Conservation (phyloP, 1,140 invertebrate species). For the Onthophagus taurus region DNA sequence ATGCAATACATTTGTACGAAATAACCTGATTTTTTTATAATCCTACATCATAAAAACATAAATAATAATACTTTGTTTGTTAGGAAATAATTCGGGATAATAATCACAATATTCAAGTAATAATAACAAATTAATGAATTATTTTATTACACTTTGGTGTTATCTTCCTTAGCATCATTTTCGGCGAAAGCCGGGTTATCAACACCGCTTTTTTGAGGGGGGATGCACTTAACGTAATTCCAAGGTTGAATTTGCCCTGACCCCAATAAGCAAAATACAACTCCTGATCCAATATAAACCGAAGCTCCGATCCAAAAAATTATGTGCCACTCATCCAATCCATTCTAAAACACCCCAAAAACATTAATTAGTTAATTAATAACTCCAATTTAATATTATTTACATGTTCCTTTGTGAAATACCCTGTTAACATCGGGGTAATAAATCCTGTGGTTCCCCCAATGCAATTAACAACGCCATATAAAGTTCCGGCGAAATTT, state of each 20-base stretch:
- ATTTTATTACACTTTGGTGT: conserved; percentile 6
- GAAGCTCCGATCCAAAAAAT: conserved; percentile 50
- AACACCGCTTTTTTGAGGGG: conserved; percentile 16
- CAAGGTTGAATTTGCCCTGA: conserved; percentile 40
- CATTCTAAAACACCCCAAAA: conserved; percentile 38
- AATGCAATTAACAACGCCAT: conserved; percentile 64
- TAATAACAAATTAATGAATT: no score
- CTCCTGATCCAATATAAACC: conserved; percentile 42
- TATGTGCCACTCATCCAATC: conserved; percentile 47
- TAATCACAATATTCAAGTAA: no score
- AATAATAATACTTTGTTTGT: no score
- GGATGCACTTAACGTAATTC: conserved; percentile 29
- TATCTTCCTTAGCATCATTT: conserved; percentile 7
- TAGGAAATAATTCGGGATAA: no score
- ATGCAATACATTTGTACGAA: no score
- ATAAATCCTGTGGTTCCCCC: conserved; percentile 65
- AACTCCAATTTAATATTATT: conserved; percentile 17
- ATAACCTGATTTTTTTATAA: no score
- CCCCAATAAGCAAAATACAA: conserved; percentile 44
- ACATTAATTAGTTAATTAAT: not conserved
- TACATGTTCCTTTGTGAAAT: conserved; percentile 55
- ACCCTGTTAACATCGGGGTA: conserved; percentile 58
- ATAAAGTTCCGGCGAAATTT: conserved; percentile 68
- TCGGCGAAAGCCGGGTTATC: conserved; percentile 21
- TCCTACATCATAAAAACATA: no score